phyloP scores from a whole-genome alignment of 2,888 invertebrate genomes.

The Myathropa florea region DNA sequence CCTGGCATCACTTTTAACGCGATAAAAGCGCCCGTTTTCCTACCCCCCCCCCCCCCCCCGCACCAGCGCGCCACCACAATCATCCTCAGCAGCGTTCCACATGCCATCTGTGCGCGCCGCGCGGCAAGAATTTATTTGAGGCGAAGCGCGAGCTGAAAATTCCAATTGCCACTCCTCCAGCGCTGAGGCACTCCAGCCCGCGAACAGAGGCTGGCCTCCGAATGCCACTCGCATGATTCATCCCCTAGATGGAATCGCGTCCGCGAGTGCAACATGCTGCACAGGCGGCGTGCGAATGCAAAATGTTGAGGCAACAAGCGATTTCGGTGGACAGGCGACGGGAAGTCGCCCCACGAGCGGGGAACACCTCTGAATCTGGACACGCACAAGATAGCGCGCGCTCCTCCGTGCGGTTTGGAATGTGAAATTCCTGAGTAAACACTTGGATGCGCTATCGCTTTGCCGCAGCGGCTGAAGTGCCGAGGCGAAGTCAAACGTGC shows the following conservation, averaged over 20 bases:
- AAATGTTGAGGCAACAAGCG: not conserved
- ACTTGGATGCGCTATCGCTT: not conserved
- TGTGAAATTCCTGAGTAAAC: not conserved
- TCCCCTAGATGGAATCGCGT: slow-evolving; percentile 20
- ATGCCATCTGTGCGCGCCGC: not conserved
- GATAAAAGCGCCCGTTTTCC: not conserved
- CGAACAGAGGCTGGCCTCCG: slow-evolving; percentile 1
- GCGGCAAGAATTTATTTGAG: slow-evolving; percentile 35
- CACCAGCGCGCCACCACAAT: not conserved
- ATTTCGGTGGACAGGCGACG: not conserved
- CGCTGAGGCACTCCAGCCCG: slow-evolving; percentile 20
- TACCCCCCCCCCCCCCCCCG: not conserved
- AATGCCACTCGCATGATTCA: slow-evolving; percentile 59
- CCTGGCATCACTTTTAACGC: slow-evolving; percentile 42
- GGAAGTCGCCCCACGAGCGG: not conserved
- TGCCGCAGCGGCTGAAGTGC: not conserved
- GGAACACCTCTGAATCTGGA: not conserved
- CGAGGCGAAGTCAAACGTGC: not conserved
- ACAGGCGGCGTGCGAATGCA: not conserved
- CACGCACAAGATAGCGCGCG: not conserved
- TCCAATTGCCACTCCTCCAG: slow-evolving; percentile 48
- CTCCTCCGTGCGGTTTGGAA: not conserved
- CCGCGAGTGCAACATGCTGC: slow-evolving; percentile 23
- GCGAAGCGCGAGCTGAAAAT: slow-evolving; percentile 43
- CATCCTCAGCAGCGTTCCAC: not conserved